These are phyloP conservation scores for Gobiocypris rarus DNA, from an alignment of 2,113 vertebrate species.

Conservation along the genomic window DNA sequence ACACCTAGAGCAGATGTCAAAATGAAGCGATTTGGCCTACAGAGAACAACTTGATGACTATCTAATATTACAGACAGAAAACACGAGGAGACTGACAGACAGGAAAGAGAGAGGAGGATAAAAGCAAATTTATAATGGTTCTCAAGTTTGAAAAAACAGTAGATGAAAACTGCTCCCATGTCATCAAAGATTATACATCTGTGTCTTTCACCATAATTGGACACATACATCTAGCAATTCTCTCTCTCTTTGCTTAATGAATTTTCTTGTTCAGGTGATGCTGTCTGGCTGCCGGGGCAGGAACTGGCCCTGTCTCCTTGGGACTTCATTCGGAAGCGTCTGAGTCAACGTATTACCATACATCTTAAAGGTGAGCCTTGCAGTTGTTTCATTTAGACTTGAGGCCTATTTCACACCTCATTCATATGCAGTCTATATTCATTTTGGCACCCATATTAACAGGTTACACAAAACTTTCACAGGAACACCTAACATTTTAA, in stretches of 20 bases:
- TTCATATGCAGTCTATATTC: not conserved
- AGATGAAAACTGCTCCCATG: conserved; percentile 52
- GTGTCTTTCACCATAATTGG: conserved; percentile 25
- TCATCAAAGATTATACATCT: conserved; percentile 52
- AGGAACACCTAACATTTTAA: too few relatives aligned
- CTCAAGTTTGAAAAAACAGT: conserved; percentile 25
- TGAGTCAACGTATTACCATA: conserved; percentile 81
- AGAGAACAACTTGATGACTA: conserved; percentile 25
- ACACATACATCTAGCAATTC: not conserved
- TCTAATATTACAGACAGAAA: conserved; percentile 63
- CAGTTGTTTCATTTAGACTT: not conserved
- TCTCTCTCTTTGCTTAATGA: not conserved
- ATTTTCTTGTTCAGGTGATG: conserved; percentile 75
- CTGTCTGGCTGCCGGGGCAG: conserved; percentile 84
- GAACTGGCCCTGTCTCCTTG: conserved; percentile 82
- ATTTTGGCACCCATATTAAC: too few relatives aligned
- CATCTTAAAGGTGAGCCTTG: conserved; percentile 72
- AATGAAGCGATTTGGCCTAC: conserved; percentile 25
- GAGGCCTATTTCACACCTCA: not conserved
- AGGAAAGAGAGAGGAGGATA: conserved; percentile 40
- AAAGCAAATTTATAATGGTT: conserved; percentile 24
- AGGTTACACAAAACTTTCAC: too few relatives aligned
- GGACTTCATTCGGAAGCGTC: conserved; percentile 88
- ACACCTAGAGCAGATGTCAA: conserved; percentile 35
- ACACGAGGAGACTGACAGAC: conserved; percentile 7